Base-by-base conservation (phyloP, 2,888 invertebrate species). In the Ophraella communa region DNA sequence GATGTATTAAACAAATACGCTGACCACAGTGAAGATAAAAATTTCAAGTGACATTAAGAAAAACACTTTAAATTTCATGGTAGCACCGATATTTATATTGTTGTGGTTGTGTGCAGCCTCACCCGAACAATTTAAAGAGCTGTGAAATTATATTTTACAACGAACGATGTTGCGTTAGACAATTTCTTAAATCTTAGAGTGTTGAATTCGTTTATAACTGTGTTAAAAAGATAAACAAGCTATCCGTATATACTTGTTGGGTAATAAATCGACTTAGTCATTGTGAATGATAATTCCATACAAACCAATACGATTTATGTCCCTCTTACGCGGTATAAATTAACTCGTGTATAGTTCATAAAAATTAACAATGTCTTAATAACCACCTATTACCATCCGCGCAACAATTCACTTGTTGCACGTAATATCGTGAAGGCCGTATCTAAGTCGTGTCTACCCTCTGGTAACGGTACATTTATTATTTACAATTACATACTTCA, bases 331-430 rank as follows among this genome's bases (percentile, higher is more conserved):
- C 11, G 23, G 10, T 11, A 45, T 57, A 57, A 57, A 57, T 30
- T 47, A 49, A 17, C 35, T 35, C 18, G n/a, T 18, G 17, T 20
- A 57, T 35, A 47, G 33, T 57, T 47, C 47, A 49, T 33, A 57
- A 57, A 57, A 30, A 30, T 33, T 2, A 21, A 47, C 21, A 49
- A 57, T 57, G 47, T 57, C 57, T 57, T 57, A 57, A 57, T 57
- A 57, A 57, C 35, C 18, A 14, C 14, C 21, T 56, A 44, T 56
- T 56, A 45, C 30, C 45, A 45, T 45, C 45, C 20, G 47, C 57
- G n/a, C n/a, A n/a, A n/a, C n/a, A 35, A 57, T 49, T 57, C 57
- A 57, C 57, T 57, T 49, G 57, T 47, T 57, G 30, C 57, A 57
- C 11, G n/a, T 27, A 24, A 49, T 47, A 47, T 33, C 23, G 33